Evolutionary conservation across 2,797 vertebrate species (phyloP).

Genomic region (Ara ararauna): DNA sequence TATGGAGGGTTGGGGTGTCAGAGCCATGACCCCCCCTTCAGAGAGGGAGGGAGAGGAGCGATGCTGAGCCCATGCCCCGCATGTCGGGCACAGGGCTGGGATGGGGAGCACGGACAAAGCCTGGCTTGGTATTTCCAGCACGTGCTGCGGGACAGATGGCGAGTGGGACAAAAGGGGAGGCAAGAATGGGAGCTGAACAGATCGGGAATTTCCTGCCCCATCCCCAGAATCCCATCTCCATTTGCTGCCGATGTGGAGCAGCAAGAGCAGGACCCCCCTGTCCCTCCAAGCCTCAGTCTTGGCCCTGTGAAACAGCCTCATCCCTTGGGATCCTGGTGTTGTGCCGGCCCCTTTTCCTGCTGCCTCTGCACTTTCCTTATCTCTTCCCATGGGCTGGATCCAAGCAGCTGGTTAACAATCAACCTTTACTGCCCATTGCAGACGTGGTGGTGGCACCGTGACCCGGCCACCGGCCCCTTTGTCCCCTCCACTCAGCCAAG

Average conservation of each 20-base stretch:
- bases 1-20: rapidly evolving
- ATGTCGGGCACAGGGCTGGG: neutral
- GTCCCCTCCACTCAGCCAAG: rapidly evolving
- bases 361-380: neutral
- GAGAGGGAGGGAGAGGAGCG: neutral
- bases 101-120: conserved; percentile 34
- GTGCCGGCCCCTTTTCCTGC: neutral
- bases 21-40: neutral
- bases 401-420: neutral
- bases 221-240: neutral
- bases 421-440: neutral
- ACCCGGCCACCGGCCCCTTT: neutral
- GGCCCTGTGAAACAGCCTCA: neutral
- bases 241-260: neutral
- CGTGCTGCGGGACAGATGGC: conserved; percentile 65
- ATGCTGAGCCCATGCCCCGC: neutral
- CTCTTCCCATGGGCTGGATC: neutral
- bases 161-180: conserved; percentile 56
- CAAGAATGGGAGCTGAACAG: conserved; percentile 38
- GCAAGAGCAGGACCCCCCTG: rapidly evolving
- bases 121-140: conserved; percentile 50
- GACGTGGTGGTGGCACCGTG: neutral
- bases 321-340: rapidly evolving
- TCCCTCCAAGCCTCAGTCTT: neutral
- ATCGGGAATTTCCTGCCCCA: conserved; percentile 29